Conservation (phyloP, 30 jellyfish, hydroid and myxozoan species). For the Aurelia sp. region DNA sequence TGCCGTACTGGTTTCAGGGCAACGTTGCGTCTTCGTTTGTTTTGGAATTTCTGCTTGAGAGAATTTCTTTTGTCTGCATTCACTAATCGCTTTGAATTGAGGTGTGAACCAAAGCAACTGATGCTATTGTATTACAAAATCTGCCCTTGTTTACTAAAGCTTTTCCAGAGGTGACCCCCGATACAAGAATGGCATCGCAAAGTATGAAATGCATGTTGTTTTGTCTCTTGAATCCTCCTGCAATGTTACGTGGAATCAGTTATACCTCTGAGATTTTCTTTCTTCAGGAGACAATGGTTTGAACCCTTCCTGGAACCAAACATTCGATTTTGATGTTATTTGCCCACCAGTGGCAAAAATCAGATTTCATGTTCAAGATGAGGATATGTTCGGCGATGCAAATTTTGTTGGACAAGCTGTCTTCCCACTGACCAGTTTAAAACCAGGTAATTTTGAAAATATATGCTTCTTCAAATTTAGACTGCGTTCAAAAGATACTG, state of each 20-base stretch:
- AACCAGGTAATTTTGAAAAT: conserved; percentile 55
- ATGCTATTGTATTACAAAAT: no score
- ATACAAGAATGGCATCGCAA: no score
- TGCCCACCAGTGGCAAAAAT: conserved; percentile 94
- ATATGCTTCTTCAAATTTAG: not conserved
- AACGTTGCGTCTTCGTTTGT: no score
- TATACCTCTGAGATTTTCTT: not conserved
- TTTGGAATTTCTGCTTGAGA: no score
- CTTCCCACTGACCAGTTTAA: conserved; percentile 83
- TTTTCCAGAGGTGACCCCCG: no score
- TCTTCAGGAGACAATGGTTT: conserved; percentile 95
- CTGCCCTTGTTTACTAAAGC: no score
- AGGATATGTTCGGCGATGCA: conserved; percentile 99
- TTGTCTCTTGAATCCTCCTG: not conserved
- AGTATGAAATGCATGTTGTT: no score
- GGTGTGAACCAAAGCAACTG: no score
- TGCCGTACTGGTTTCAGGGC: no score
- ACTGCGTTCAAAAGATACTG: not conserved
- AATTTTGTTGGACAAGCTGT: conserved; percentile 98
- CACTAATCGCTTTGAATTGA: no score
- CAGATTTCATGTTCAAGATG: conserved; percentile 92
- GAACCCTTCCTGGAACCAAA: conserved; percentile 94
- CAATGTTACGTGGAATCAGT: not conserved
- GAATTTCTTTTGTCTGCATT: no score
- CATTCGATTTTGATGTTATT: conserved; percentile 92